phyloP scores from a whole-genome alignment of 2,797 vertebrate species.

The Meriones psammophilus region DNA sequence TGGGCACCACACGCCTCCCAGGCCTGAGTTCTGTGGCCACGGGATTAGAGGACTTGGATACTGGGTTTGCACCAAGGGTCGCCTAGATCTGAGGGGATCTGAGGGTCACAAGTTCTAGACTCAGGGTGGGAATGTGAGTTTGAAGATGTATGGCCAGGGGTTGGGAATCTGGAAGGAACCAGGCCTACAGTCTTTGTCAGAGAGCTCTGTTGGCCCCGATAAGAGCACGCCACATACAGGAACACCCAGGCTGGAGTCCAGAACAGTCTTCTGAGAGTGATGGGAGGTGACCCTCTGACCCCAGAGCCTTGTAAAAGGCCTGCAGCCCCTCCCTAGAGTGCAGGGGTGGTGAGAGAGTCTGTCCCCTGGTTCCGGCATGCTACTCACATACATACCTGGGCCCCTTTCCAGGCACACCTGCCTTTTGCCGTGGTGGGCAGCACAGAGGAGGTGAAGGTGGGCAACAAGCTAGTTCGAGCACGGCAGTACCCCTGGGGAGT shows the following conservation, averaged over 20 bases:
- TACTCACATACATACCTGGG: background rate
- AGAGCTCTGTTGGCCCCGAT: background rate
- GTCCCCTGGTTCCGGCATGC: background rate
- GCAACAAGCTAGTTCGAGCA: constrained; percentile 98
- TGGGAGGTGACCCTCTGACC: background rate
- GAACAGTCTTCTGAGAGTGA: background rate
- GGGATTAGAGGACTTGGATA: background rate
- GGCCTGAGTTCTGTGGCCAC: background rate
- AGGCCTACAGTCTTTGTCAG: background rate
- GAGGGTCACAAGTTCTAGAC: background rate
- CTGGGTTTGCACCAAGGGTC: background rate
- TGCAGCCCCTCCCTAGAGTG: background rate
- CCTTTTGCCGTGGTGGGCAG: constrained; percentile 99
- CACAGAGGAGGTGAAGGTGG: constrained; percentile 98
- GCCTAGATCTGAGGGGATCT: background rate
- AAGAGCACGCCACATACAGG: background rate
- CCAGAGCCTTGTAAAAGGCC: background rate
- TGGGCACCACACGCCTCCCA: background rate
- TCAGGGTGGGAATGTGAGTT: background rate
- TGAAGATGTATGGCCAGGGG: background rate
- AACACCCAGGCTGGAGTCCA: background rate
- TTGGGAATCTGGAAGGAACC: background rate
- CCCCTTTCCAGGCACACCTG: constrained; percentile 93
- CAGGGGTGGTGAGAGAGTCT: background rate
- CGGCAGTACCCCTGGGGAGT: constrained; percentile 99